Evolutionary conservation across 37 sponge, comb jelly and placozoan genomes (phyloP).

Genomic region (Tethya wilhelma): DNA sequence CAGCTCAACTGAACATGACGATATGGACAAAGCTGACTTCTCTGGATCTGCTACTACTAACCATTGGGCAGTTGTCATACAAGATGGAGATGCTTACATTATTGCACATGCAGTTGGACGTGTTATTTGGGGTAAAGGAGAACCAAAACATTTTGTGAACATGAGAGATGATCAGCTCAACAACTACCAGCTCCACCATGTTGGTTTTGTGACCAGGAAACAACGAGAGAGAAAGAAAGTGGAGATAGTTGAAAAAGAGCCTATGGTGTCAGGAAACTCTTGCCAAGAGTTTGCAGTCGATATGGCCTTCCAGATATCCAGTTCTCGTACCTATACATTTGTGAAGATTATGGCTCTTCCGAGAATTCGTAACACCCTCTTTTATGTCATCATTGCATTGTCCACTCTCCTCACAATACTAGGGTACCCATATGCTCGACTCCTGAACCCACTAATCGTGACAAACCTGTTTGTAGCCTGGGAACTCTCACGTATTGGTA

Average conservation of each 20-base stretch:
- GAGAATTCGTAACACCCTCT: slow-evolving; percentile 1
- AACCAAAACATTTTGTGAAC: neutral
- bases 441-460: neutral
- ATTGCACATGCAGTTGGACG: slow-evolving; percentile 41
- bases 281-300: slow-evolving; percentile 51
- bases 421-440: neutral
- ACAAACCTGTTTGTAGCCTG: neutral
- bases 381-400: too few relatives aligned
- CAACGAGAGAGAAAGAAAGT: neutral
- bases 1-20: neutral
- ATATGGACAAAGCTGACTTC: neutral
- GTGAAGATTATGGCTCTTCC: neutral
- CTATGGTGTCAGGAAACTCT: slow-evolving; percentile 28
- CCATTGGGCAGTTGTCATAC: neutral
- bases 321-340: slow-evolving; percentile 38
- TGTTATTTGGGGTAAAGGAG: slow-evolving; percentile 17
- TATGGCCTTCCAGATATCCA: slow-evolving; percentile 35
- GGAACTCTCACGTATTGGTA: neutral
- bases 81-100: neutral
- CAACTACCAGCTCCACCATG: slow-evolving; percentile 5
- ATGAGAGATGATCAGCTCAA: neutral
- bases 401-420: neutral
- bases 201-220: slow-evolving; percentile 27
- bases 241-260: slow-evolving; percentile 20
- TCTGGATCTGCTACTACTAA: neutral